Conservation (phyloP, 2,113 vertebrate species). For the Picathartes gymnocephalus region DNA sequence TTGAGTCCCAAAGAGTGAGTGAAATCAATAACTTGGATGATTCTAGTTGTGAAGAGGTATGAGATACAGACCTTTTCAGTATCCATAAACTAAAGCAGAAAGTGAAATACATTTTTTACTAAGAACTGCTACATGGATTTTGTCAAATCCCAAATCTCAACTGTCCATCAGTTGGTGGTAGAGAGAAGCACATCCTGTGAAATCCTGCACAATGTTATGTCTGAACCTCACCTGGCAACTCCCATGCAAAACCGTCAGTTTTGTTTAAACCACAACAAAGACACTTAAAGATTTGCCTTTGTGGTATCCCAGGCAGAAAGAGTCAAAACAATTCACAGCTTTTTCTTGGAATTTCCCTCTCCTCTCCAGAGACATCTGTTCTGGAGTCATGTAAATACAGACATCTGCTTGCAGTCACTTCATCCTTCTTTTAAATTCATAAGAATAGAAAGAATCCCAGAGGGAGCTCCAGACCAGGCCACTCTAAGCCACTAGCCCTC, state of each 20-base stretch:
- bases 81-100: not conserved
- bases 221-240: not conserved
- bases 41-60: not conserved
- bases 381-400: not conserved
- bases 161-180: not conserved
- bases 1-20: not conserved
- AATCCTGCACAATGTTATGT: not conserved
- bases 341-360: not conserved
- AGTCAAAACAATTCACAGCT: not conserved
- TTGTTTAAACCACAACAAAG: not conserved
- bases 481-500: not conserved
- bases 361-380: not conserved
- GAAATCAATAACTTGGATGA: not conserved
- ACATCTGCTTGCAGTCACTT: not conserved
- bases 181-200: not conserved
- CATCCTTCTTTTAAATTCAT: not conserved
- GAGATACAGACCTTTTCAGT: not conserved
- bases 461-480: not conserved
- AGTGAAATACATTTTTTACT: not conserved
- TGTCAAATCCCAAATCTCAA: not conserved
- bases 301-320: not conserved
- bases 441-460: not conserved
- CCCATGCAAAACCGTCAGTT: not conserved
- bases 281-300: not conserved
- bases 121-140: not conserved